A percentile compares a stretch with the other conserved stretches of the same genome.
These are phyloP conservation scores for Lasioglossum albipes DNA, from an alignment of 1,140 invertebrate species.

Conservation along the genomic window DNA sequence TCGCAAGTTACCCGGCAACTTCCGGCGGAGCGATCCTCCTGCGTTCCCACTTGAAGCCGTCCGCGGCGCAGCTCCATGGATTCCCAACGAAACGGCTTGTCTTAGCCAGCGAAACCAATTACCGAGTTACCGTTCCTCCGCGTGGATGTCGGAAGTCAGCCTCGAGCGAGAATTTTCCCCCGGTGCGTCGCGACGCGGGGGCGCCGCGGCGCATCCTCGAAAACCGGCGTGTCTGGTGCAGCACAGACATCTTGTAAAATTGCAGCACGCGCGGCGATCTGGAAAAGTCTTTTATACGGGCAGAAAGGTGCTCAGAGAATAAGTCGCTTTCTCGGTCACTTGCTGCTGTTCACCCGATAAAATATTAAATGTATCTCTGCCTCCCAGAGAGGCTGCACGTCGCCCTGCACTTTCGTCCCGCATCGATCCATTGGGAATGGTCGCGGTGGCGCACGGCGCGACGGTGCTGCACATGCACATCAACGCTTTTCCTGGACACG, in stretches of 20 bases:
- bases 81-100: constrained; percentile 41
- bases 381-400: not conserved
- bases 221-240: not conserved
- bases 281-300: not conserved
- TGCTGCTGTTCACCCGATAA: no score
- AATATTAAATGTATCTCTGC: no score
- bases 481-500: constrained; percentile 7
- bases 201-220: no score
- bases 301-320: no score
- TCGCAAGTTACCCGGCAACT: constrained; percentile 52
- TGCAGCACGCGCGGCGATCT: not conserved
- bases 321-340: no score
- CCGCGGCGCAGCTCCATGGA: constrained; percentile 9
- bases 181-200: not conserved
- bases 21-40: constrained; percentile 26
- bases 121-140: constrained; percentile 6
- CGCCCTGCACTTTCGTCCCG: not conserved
- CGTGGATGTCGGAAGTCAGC: not conserved
- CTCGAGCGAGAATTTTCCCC: constrained; percentile 2
- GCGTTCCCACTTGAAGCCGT: constrained; percentile 2
- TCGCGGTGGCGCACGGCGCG: not conserved
- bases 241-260: not conserved
- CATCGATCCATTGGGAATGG: not conserved
- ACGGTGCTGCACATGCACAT: no score
- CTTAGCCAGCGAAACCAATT: constrained; percentile 58